Evolutionary conservation across 2,113 vertebrate species (phyloP).

Genomic region (Argyrosomus japonicus): DNA sequence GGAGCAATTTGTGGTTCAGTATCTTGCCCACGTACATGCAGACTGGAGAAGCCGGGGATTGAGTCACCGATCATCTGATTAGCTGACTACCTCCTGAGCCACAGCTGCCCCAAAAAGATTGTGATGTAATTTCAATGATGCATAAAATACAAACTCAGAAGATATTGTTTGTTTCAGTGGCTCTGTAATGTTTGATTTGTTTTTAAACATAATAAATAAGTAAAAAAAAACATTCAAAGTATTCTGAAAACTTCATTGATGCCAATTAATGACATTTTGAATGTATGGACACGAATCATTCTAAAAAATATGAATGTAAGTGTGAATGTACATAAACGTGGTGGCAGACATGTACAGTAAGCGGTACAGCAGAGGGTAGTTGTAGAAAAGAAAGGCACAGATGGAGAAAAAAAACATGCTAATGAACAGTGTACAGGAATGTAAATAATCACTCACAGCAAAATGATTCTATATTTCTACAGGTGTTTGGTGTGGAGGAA

Average conservation of each 20-base stretch:
- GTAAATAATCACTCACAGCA: conserved; percentile 21
- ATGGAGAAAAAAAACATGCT: conserved; percentile 19
- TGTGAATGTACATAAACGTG: background rate
- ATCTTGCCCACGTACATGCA: too few species aligned
- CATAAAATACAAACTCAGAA: too few species aligned
- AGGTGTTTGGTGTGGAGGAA: background rate
- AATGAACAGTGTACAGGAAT: conserved; percentile 24
- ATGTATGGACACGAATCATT: conserved; percentile 4
- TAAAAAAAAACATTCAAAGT: background rate
- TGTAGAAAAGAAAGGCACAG: background rate
- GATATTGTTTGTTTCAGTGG: too few species aligned
- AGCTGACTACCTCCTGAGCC: too few species aligned
- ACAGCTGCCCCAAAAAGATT: too few species aligned
- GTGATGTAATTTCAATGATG: too few species aligned
- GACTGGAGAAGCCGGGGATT: too few species aligned
- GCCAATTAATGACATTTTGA: conserved; percentile 2
- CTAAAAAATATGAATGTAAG: background rate
- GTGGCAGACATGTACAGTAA: background rate
- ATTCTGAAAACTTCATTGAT: background rate
- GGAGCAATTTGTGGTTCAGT: too few species aligned
- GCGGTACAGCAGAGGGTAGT: background rate
- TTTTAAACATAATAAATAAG: background rate
- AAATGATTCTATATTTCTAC: background rate
- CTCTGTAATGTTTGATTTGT: too few species aligned
- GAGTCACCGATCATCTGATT: too few species aligned